A percentile compares a stretch with the other conserved stretches of the same genome.
phyloP scores from a whole-genome alignment of 2,888 invertebrate genomes.

The Apodemia hepburni region DNA sequence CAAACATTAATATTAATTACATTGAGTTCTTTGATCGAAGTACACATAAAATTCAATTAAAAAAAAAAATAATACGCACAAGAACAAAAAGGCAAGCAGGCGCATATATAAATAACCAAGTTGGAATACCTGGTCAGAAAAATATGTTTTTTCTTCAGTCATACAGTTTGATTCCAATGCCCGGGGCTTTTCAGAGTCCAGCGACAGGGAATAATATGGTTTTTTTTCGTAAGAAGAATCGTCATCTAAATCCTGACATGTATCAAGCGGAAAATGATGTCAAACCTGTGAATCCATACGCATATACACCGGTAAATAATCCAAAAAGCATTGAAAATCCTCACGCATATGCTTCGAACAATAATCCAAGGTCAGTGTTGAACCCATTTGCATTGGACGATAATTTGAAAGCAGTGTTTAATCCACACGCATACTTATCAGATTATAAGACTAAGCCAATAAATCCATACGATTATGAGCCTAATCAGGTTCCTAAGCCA shows the following conservation, averaged over 20 bases:
- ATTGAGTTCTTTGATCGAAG: too few species aligned
- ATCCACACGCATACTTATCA: slow-evolving; percentile 17
- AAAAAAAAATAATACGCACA: slow-evolving; percentile 40
- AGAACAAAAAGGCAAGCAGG: slow-evolving; percentile 51
- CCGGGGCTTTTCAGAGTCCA: slow-evolving; percentile 37
- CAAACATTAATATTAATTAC: too few species aligned
- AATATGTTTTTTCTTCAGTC: slow-evolving; percentile 55
- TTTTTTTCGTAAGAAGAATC: slow-evolving; percentile 50
- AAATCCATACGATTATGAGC: neutral
- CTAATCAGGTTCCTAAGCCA: neutral
- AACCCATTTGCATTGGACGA: slow-evolving; percentile 16
- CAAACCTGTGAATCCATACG: slow-evolving; percentile 10
- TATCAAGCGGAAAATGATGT: slow-evolving; percentile 9
- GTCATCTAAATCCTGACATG: slow-evolving; percentile 24
- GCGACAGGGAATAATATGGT: slow-evolving; percentile 47
- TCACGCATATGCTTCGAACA: slow-evolving; percentile 15
- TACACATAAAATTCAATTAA: too few species aligned
- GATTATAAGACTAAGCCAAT: slow-evolving; percentile 1
- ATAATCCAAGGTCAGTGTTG: slow-evolving; percentile 17
- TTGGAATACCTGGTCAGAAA: slow-evolving; percentile 35
- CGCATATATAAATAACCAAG: slow-evolving; percentile 30
- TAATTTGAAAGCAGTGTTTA: slow-evolving; percentile 18
- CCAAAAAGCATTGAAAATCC: slow-evolving; percentile 13
- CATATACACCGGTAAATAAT: neutral
- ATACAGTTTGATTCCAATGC: slow-evolving; percentile 56